Conservation (phyloP, 2,113 vertebrate genomes). For the Eupsittula cactorum region DNA sequence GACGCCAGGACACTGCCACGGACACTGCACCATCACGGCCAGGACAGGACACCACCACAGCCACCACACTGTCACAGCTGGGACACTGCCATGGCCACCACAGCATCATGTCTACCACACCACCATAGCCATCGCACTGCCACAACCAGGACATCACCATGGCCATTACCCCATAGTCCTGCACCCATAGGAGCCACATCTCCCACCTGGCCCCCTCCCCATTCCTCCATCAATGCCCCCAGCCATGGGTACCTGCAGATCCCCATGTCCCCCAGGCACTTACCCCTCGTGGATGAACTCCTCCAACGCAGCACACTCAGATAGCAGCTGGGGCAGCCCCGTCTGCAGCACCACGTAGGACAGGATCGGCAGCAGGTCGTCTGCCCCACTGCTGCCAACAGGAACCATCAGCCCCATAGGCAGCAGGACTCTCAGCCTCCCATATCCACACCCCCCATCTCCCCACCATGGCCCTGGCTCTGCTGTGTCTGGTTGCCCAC, state of each 20-base stretch:
- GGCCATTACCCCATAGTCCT: background rate
- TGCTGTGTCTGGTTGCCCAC: background rate
- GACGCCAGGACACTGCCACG: background rate
- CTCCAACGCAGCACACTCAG: conserved; percentile 91
- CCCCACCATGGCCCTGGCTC: accelerated
- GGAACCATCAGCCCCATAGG: accelerated
- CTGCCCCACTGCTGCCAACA: conserved; percentile 82
- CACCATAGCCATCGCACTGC: background rate
- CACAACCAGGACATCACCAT: no score
- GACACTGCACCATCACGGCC: no score
- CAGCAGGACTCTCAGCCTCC: accelerated
- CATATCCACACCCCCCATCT: background rate
- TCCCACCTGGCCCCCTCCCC: background rate
- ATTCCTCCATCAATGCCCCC: background rate
- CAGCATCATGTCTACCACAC: background rate
- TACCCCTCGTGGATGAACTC: conserved; percentile 97
- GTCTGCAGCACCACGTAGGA: conserved; percentile 89
- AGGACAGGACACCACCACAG: background rate
- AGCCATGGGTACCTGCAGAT: accelerated
- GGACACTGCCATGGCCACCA: no score
- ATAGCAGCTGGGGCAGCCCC: conserved; percentile 87
- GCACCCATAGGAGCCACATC: background rate
- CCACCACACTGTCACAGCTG: accelerated
- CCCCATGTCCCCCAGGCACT: background rate
- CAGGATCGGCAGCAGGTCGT: conserved; percentile 93